Evolutionary conservation across 37 sponge, comb jelly and placozoan species (phyloP).

Genomic region (Geodia barretti): DNA sequence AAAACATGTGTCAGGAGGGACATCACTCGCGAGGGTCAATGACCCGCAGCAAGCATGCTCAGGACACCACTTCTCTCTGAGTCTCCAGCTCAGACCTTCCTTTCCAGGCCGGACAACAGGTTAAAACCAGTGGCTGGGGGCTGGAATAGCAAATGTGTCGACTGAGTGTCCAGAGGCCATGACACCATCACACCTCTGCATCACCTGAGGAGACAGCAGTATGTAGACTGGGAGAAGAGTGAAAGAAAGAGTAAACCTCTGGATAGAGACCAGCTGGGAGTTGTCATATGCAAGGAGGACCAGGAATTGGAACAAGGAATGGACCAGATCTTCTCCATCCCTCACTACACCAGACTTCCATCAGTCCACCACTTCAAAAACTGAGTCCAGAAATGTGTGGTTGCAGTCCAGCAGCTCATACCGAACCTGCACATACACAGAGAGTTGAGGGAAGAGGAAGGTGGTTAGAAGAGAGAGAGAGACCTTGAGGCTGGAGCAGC

Average conservation of each 20-base stretch:
- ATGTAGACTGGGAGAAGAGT: background rate
- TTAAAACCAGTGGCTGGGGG: conserved; percentile 29
- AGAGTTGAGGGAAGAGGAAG: background rate
- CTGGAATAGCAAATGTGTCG: conserved; percentile 72
- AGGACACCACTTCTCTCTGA: conserved; percentile 68
- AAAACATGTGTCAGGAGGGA: conserved; percentile 56
- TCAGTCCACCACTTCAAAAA: conserved; percentile 27
- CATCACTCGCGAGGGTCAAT: conserved; percentile 58
- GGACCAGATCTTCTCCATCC: conserved; percentile 69
- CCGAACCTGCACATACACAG: conserved; percentile 32
- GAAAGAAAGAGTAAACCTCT: conserved; percentile 21
- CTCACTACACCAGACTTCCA: conserved; percentile 55
- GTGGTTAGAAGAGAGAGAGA: background rate
- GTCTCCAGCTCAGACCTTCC: conserved; percentile 31
- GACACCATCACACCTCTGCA: conserved; percentile 82
- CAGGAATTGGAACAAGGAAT: conserved; percentile 82
- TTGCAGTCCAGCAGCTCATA: conserved; percentile 68
- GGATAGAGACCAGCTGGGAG: conserved; percentile 49
- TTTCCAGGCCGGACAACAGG: conserved; percentile 59
- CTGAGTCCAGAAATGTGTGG: conserved; percentile 55
- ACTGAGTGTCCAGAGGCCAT: conserved; percentile 84
- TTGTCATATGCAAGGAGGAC: conserved; percentile 71
- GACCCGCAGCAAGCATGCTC: conserved; percentile 72
- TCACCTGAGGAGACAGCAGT: conserved; percentile 29
- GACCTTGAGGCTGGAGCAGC: conserved; percentile 69